Evolutionary conservation across 1,140 invertebrate genomes (phyloP), one percentile per base, ranked within the genome.

Genomic region (Heliconius nattereri): DNA sequence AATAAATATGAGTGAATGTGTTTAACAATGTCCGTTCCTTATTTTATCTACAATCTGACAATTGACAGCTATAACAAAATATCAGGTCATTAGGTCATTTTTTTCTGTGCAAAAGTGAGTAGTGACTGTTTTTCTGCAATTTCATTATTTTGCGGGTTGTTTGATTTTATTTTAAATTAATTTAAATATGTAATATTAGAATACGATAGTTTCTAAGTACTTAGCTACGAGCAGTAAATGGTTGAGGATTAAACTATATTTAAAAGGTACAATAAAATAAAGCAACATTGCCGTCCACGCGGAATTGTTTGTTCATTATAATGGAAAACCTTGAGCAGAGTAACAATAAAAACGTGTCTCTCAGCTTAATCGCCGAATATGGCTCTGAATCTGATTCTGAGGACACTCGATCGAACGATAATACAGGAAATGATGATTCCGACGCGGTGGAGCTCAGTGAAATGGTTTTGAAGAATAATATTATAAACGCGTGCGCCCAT

Each of bases 401-500:
- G 52, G 90, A 92, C 40, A 90, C 85, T 7, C 83, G 80, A 75
- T 90, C 90, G 2, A 90, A 90, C 72, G 85, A 86, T 35, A 87
- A 90, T 79, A 87, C 87, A n/a, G 87, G 83, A 23, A 89, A 91
- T 72, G 90, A 91, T 37, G 92, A 93, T 81, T 93, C 91, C 2
- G 92, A 93, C 76, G 81, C 89, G 6, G 85, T 89, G 73, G 91
- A 94, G 80, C 84, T 93, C 13, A 94, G 90, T 86, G 92, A 94
- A 81, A 94, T 94, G 92, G 94, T 94, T 37, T 86, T 94, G 71
- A 94, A 94, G 78, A 94, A 94, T 87, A 94, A 94, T 77, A 94
- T 94, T 71, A 94, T 94, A 77, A 94, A 94, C 78, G 92, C 94
- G 29, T 94, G 92, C 83, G 91, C 91, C 71, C 94, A 94, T 80